Base-by-base conservation (phyloP, 2,797 vertebrate species). In the Falco berigora region DNA sequence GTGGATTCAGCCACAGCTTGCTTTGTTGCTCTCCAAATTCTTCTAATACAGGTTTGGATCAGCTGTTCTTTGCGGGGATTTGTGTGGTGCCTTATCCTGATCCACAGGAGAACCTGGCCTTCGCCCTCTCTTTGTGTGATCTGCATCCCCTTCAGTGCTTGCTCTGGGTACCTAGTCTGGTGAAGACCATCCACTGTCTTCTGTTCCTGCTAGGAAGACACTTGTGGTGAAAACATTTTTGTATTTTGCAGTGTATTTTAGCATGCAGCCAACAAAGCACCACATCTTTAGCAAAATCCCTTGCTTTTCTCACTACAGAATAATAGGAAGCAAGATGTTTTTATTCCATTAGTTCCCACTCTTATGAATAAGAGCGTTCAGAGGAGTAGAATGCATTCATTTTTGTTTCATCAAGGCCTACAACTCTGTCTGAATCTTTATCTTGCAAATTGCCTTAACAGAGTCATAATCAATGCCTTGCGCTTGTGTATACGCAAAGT, bases 341-440 rank as follows among this genome's bases (percentile, higher is more conserved):
- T 64, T 74, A 85, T 76, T 67, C 80, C 74, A 44, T 95, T 78
- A 90, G 71, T 71, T 71, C 44, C 59, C n/a, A 25, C 67, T 92
- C 21, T 6, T 19, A 25, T 5, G 28, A 36, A 10, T 46, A 52
- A 52, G 61, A 58, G 64, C 20, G 17, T 49, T 84, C 80, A 9
- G 56, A 47, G 63, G 53, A 93, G 47, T 23, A 52, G 56, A 59
- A 59, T 8, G 9, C 42, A 10, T 87, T 86, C 34, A 4, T 32
- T 82, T 94, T 79, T n/a, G 50, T 93, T 97, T 76, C 63, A 47
- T 84, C 84, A 76, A 86, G 63, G 52, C 55, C 52, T 86, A 3
- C 47, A 73, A 16, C 59, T 87, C 92, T 38, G 5, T 40, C 58
- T 71, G 47, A 83, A 71, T 68, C 47, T 92, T 94, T 71, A 34